A percentile compares a stretch with the other conserved stretches of the same genome.
phyloP scores from a whole-genome alignment of 2,113 vertebrate genomes.

The Zingel zingel region DNA sequence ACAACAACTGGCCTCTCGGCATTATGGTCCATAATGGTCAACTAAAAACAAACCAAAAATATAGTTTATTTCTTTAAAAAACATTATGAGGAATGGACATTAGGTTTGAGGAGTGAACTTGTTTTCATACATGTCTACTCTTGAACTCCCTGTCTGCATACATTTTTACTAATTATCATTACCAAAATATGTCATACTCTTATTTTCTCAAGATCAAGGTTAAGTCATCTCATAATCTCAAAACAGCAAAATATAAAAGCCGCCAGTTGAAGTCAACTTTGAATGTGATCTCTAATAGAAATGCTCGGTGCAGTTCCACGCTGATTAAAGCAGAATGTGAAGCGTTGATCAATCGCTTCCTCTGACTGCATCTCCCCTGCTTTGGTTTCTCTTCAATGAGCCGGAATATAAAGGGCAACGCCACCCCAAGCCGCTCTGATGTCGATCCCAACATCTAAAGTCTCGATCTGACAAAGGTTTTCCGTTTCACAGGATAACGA shows the following conservation, averaged over 20 bases:
- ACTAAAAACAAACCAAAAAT: not conserved
- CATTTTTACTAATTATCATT: constrained; percentile 25
- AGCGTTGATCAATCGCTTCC: constrained; percentile 31
- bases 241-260: not conserved
- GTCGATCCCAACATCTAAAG: constrained; percentile 34
- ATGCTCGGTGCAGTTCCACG: not conserved
- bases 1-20: too few species aligned
- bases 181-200: not conserved
- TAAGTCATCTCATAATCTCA: constrained; percentile 26
- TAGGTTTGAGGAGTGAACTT: not conserved
- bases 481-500: constrained; percentile 37
- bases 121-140: not conserved
- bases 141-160: not conserved
- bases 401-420: constrained; percentile 7
- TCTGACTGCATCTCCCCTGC: not conserved
- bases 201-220: constrained; percentile 11
- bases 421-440: constrained; percentile 26
- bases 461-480: constrained; percentile 37
- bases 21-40: not conserved
- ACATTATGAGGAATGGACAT: too few species aligned
- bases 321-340: constrained; percentile 50
- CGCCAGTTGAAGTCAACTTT: not conserved
- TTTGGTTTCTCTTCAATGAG: constrained; percentile 22
- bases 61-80: too few species aligned
- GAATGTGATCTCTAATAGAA: constrained; percentile 37